Base-by-base conservation (phyloP, 2,113 vertebrate species). In the Etheostoma cragini region DNA sequence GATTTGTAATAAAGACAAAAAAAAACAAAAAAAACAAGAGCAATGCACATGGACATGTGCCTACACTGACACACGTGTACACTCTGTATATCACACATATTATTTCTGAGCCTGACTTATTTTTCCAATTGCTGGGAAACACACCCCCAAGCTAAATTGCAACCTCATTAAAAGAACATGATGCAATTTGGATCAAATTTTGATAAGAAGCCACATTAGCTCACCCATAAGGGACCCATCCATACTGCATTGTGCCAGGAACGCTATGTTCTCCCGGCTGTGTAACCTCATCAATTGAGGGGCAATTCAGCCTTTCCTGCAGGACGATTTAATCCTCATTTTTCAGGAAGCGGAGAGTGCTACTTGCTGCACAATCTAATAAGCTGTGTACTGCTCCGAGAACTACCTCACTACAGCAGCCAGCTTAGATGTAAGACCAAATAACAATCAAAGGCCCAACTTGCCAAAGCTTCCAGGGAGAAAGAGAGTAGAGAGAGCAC, bases 101-200 rank as follows among this genome's bases (percentile, higher is more conserved):
- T 4, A 75, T 49, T 61, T 35, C 21, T 19, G 50, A 49, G n/a
- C 66, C 26, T 60, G 72, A 76, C 42, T 54, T 80, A 70, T 79
- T 78, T 80, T 70, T 83, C 53, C 82, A 88, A 45, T 76, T 67
- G 8, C 73, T 6, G 22, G 50, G 54, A 67, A 85, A 80, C 70
- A 79, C 68, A 52, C 72, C 72, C 76, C 49, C 47, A 13, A 88
- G 82, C 68, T 46, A 30, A 85, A 90, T 65, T 61, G 83, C 80
- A 86, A 64, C 80, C 87, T 88, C 90, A 92, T 92, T 93, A 88
- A 92, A 92, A 88, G 83, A 91, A 91, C 86, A 92, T 91, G 92
- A 91, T 90, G 88, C 88, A 91, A 86, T 90, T 90, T 88, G 85
- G 87, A 91, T 92, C 89, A 89, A 76, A 92, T 91, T 83, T 87